Conservation (phyloP, 2,888 invertebrate genomes). For the Apoderus coryli region DNA sequence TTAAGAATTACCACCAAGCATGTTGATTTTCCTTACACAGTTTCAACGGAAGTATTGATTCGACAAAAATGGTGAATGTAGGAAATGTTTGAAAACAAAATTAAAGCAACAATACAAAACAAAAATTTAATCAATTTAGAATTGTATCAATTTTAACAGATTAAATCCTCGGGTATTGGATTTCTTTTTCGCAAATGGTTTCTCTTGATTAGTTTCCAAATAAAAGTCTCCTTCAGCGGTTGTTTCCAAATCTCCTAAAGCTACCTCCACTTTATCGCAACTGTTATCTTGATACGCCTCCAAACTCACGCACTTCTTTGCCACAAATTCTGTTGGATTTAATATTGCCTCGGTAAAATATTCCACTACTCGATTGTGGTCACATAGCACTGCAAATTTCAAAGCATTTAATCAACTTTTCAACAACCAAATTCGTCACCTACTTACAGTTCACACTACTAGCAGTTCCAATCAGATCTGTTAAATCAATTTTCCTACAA, state of each 20-base stretch:
- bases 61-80: too few species aligned
- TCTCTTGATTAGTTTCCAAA: slow-evolving; percentile 4
- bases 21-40: too few species aligned
- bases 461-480: too few species aligned
- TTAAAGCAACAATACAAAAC: too few species aligned
- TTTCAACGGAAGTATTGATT: too few species aligned
- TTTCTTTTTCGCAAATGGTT: slow-evolving; percentile 1
- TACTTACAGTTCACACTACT: too few species aligned
- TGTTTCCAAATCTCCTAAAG: slow-evolving; percentile 6
- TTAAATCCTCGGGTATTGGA: background rate
- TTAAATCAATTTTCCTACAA: slow-evolving; percentile 10
- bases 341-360: background rate
- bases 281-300: slow-evolving; percentile 1
- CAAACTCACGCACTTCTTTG: slow-evolving; percentile 1
- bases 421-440: too few species aligned
- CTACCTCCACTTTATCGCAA: background rate
- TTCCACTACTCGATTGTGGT: slow-evolving; percentile 2
- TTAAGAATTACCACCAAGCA: too few species aligned
- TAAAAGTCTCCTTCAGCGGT: slow-evolving; percentile 3
- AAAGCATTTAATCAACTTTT: too few species aligned
- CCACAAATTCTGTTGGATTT: slow-evolving; percentile 4
- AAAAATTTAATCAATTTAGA: too few species aligned
- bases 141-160: too few species aligned
- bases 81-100: too few species aligned
- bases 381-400: slow-evolving; percentile 1